Percentiles rank a stretch among this genome's conserved stretches.
phyloP scores from a whole-genome alignment of 2,113 vertebrate genomes.

The Alectura lathami region DNA sequence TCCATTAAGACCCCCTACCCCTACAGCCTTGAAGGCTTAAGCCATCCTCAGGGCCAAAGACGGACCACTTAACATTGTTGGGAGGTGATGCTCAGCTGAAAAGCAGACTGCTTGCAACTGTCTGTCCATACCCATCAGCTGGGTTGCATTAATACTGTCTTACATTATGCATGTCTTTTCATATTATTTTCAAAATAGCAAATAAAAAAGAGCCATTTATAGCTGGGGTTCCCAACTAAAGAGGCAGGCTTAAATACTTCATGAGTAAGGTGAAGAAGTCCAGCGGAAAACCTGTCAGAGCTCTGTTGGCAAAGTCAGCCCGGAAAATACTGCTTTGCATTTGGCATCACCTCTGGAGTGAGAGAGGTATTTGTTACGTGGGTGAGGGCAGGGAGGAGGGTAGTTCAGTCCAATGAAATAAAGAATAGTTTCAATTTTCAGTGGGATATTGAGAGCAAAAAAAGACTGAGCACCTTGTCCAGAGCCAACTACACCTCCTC shows the following conservation, averaged over 20 bases:
- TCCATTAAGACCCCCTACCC: not conserved
- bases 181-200: not conserved
- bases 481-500: not conserved
- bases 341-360: not conserved
- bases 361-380: not conserved
- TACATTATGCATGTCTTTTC: not conserved
- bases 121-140: not conserved
- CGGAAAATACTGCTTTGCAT: not conserved
- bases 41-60: not conserved
- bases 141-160: not conserved
- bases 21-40: not conserved
- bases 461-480: not conserved
- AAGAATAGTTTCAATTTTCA: not conserved
- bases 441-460: fast-evolving
- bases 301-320: not conserved
- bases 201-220: not conserved
- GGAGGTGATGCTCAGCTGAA: not conserved
- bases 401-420: not conserved
- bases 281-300: not conserved
- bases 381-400: not conserved
- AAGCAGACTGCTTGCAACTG: not conserved
- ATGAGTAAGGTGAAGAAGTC: not conserved
- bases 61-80: not conserved
- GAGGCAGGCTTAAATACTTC: not conserved
- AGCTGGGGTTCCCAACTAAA: not conserved